Percentiles rank a stretch among this genome's conserved stretches.
Evolutionary conservation across 2,113 vertebrate species (phyloP).

Genomic region (Silurus glanis): DNA sequence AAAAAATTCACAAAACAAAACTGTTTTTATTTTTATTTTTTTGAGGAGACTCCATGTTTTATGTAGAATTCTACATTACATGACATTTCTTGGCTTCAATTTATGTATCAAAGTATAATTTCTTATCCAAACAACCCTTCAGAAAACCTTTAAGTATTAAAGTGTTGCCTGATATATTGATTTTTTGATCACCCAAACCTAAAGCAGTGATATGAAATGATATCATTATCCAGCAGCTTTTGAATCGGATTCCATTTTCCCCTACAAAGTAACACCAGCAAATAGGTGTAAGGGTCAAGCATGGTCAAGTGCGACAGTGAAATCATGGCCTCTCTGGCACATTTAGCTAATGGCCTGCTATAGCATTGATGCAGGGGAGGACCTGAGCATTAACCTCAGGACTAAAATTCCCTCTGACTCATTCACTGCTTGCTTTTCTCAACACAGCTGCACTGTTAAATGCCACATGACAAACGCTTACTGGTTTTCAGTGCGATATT

Average conservation of each 20-base stretch:
- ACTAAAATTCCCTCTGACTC: constrained; percentile 38
- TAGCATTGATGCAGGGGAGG: constrained; percentile 29
- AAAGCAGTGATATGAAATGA: background rate
- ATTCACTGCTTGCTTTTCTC: constrained; percentile 7
- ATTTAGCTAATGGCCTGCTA: constrained; percentile 35
- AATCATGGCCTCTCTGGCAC: constrained; percentile 28
- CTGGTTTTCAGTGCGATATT: background rate
- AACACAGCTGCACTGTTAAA: constrained; percentile 25
- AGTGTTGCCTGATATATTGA: background rate
- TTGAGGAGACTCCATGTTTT: background rate
- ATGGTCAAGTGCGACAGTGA: constrained; percentile 1
- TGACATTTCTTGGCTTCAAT: background rate
- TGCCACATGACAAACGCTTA: constrained; percentile 11
- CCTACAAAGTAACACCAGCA: background rate
- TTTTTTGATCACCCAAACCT: background rate
- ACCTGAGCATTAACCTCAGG: constrained; percentile 19
- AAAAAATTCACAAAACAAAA: too few species aligned
- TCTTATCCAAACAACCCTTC: background rate
- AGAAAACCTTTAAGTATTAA: background rate
- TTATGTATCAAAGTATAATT: background rate
- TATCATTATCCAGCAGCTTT: background rate
- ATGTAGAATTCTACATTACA: background rate
- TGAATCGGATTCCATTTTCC: background rate
- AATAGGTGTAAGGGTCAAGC: constrained; percentile 24
- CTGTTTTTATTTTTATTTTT: too few species aligned